These are phyloP conservation scores for Xestoiulus laeticollis DNA, from an alignment of 2,888 invertebrate species.

Conservation along the genomic window DNA sequence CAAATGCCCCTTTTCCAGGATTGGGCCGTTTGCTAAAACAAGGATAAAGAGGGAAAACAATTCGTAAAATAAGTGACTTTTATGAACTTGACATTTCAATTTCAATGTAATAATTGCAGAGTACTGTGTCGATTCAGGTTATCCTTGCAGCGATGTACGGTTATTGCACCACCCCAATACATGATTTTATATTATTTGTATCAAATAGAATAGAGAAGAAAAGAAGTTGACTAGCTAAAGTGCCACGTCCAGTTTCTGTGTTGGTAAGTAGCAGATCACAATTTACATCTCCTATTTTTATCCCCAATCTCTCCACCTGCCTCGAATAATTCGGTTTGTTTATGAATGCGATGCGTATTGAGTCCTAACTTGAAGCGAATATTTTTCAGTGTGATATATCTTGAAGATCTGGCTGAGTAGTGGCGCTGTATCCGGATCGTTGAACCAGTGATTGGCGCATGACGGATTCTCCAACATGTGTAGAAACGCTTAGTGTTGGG, in stretches of 20 bases:
- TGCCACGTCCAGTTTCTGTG: slow-evolving; percentile 14
- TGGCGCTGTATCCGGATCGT: slow-evolving; percentile 75
- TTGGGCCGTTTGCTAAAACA: background rate
- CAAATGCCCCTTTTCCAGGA: background rate
- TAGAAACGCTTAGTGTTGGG: slow-evolving; percentile 70
- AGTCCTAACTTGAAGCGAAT: slow-evolving; percentile 63
- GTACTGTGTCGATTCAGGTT: background rate
- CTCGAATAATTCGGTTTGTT: background rate
- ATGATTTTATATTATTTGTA: background rate
- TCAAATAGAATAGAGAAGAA: background rate
- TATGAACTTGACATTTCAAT: background rate
- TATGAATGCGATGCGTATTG: background rate
- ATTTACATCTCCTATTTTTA: background rate
- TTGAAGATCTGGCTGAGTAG: slow-evolving; percentile 74
- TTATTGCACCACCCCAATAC: slow-evolving; percentile 18
- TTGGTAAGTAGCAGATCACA: background rate
- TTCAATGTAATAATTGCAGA: background rate
- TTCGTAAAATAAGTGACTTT: background rate
- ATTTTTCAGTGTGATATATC: slow-evolving; percentile 73
- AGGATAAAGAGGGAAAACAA: background rate
- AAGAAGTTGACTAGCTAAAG: background rate
- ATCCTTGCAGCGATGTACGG: background rate
- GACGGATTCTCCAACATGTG: slow-evolving; percentile 74
- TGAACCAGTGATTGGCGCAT: slow-evolving; percentile 72
- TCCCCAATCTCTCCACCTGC: background rate